Evolutionary conservation across 2,888 invertebrate species (phyloP), one percentile per base, ranked within the genome.

Genomic region (Drosophila ochracea): DNA sequence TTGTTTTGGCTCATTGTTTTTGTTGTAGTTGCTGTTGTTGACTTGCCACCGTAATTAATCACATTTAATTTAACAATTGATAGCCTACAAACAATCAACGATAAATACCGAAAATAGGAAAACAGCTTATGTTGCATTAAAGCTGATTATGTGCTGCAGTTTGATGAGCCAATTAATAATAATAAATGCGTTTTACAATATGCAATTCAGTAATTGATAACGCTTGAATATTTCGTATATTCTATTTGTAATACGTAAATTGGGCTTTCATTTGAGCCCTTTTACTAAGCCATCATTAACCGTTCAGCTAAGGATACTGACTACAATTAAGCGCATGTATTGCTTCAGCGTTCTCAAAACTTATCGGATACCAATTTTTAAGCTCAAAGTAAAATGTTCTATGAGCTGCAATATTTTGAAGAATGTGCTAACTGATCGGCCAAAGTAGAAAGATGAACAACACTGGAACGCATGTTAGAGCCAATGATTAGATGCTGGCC

Each of bases 1-100:
- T 47, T 43, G 16, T n/a, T 53, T 30, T 39, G 21, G 35, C 25
- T 21, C 9, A 35, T 50, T 52, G 6, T n/a, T 49, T 16, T 4
- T 16, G 28, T 28, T 58, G 31, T 35, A 61, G 11, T 52, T 64
- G 35, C 19, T 50, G 54, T 16, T 67, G 62, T 47, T 49, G 31
- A 55, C 55, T 55, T 62, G 19, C 72, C 60, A 41, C n/a, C 63
- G 68, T 60, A 71, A 80, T 80, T 80, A 71, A 77, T 80, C 77
- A 71, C 73, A 73, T 77, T 72, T 72, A 72, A 72, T 68, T 72
- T 71, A 66, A 74, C 64, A 74, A 72, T 67, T 70, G 57, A 39
- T 16, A 13, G 53, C 50, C n/a, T 16, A 31, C 28, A 47, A 55
- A 55, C 60, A 77, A 64, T 61, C 57, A 61, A 55, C 39, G 37